Evolutionary conservation across 1,140 invertebrate species (phyloP), one percentile per base, ranked within the genome.

Genomic region (Melanaphis sacchari): DNA sequence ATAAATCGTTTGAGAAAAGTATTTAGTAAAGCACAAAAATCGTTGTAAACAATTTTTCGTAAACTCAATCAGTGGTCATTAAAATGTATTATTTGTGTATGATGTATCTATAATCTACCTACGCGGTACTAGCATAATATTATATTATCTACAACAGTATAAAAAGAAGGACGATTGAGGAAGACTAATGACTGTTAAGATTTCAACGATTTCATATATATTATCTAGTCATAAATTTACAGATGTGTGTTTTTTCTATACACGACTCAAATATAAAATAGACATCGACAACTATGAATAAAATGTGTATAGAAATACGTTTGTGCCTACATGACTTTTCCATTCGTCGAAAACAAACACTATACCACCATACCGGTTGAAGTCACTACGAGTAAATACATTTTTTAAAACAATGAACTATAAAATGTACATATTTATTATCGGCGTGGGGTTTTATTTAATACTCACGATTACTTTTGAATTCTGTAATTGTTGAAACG

Each of bases 121-220:
- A 52, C 15, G 59, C 5, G 3, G n/a, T 76, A 76, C n/a, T 18
- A n/a, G 15, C 59, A 76, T 76, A 76, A n/a, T 76, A 76, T 66
- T 66, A 66, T 59, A 66, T 66, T 76, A 76, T 76, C n/a, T 36
- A 76, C 31, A 9, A n/a, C 15, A 76, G 18, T 26, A n/a, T 66
- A n/a, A 76, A n/a, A 76, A 76, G n/a, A 76, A 76, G 59, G 59
- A 76, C 59, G 59, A 76, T 76, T n/a, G 59, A 76, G n/a, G 59
- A 15, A 76, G 31, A 76, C 59, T 76, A 76, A 76, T 76, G 59
- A 76, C 59, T 76, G 31, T 76, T 76, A 76, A 76, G 59, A 76
- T 76, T 76, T 76, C 59, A 76, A 76, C 31, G 59, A 76, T 76
- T 76, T 76, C n/a, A n/a, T n/a, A n/a, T 18, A 76, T n/a, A n/a